These are phyloP conservation scores for Rhombomys opimus DNA, from an alignment of 2,113 vertebrate species.

Conservation along the genomic window DNA sequence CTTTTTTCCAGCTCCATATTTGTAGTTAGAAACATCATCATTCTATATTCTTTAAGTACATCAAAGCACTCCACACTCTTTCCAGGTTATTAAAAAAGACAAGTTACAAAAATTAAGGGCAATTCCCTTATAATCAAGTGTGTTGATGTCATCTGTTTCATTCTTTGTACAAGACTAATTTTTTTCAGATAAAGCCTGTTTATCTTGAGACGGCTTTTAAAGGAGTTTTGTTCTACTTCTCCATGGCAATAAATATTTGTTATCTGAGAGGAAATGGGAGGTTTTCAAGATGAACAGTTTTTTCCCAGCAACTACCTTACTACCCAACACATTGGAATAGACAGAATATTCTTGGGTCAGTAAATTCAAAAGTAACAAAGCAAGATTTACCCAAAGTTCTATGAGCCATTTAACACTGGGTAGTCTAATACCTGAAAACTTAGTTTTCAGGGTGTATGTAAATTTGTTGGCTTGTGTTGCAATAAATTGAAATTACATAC, in stretches of 20 bases:
- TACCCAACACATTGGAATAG: neutral
- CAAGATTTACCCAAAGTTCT: neutral
- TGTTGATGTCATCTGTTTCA: constrained; percentile 21
- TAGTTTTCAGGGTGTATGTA: neutral
- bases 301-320: neutral
- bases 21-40: neutral
- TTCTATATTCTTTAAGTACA: neutral
- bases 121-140: neutral
- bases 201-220: neutral
- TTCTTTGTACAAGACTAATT: neutral
- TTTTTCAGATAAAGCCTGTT: neutral
- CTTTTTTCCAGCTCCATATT: neutral
- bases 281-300: neutral
- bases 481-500: neutral
- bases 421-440: constrained; percentile 36
- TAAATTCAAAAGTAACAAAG: neutral
- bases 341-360: neutral
- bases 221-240: neutral
- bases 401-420: neutral
- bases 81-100: neutral
- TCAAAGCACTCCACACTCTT: neutral
- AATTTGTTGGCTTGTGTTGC: neutral
- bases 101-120: neutral
- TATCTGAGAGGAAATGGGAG: neutral
- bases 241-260: neutral